A percentile compares a stretch with the other conserved stretches of the same genome.
Evolutionary conservation across 2,113 vertebrate species (phyloP).

Genomic region (Symphodus melops): DNA sequence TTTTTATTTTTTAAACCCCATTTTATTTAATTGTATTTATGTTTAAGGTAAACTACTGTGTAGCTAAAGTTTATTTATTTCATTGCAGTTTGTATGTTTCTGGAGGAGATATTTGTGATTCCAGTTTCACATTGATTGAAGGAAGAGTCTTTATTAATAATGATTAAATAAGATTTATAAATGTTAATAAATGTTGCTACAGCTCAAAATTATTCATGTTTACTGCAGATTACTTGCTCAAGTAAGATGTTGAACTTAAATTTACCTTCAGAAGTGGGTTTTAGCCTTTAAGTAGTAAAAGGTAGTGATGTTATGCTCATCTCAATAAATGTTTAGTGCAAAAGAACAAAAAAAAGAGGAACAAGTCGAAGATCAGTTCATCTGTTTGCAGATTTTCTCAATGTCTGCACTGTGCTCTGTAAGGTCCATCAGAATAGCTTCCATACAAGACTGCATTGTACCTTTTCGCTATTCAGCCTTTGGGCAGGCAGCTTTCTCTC

Average conservation of each 20-base stretch:
- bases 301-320: background rate
- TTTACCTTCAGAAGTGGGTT: background rate
- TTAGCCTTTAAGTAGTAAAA: background rate
- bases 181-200: constrained; percentile 10
- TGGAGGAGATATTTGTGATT: background rate
- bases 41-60: background rate
- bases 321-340: too few relatives aligned
- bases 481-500: too few relatives aligned
- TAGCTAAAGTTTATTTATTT: background rate
- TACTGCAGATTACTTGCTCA: background rate
- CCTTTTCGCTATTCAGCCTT: too few relatives aligned
- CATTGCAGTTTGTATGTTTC: background rate
- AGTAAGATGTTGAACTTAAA: background rate
- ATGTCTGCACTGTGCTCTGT: too few relatives aligned
- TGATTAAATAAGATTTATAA: too few relatives aligned
- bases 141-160: background rate
- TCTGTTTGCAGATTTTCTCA: too few relatives aligned
- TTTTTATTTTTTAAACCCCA: too few relatives aligned
- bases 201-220: background rate
- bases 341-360: too few relatives aligned
- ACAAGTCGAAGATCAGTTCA: too few relatives aligned
- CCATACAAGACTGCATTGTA: too few relatives aligned
- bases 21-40: too few relatives aligned
- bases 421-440: too few relatives aligned
- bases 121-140: background rate